phyloP scores from a whole-genome alignment of 2,888 invertebrate species.

The Branchellion lobata region DNA sequence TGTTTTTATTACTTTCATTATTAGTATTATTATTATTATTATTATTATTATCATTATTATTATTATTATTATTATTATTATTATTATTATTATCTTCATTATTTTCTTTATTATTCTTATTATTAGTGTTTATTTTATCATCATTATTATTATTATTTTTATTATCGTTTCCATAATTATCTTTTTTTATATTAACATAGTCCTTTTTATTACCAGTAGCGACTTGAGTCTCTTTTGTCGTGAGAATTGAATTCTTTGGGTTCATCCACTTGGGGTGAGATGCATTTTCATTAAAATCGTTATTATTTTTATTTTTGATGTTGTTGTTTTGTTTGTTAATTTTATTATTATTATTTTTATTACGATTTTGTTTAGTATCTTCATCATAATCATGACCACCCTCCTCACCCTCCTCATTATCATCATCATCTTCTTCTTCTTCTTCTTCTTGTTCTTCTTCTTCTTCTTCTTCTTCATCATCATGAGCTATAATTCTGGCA shows the following conservation, averaged over 20 bases:
- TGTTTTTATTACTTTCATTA: neutral
- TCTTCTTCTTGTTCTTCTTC: neutral
- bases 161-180: neutral
- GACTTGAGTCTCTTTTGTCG: too few relatives aligned
- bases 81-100: neutral
- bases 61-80: neutral
- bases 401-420: constrained; percentile 68
- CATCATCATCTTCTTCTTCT: too few relatives aligned
- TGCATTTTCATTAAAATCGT: neutral
- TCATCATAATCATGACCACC: constrained; percentile 2
- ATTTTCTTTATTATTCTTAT: neutral
- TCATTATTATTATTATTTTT: neutral
- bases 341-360: neutral
- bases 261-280: too few relatives aligned
- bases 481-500: constrained; percentile 84
- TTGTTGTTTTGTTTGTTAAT: neutral
- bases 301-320: neutral
- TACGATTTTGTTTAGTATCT: too few relatives aligned
- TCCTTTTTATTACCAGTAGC: too few relatives aligned
- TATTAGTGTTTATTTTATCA: neutral
- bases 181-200: neutral
- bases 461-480: constrained; percentile 62
- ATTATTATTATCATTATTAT: neutral
- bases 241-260: too few relatives aligned
- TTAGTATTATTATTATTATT: neutral